Base-by-base conservation (phyloP, 2,797 vertebrate genomes). In the Eulemur mongoz region DNA sequence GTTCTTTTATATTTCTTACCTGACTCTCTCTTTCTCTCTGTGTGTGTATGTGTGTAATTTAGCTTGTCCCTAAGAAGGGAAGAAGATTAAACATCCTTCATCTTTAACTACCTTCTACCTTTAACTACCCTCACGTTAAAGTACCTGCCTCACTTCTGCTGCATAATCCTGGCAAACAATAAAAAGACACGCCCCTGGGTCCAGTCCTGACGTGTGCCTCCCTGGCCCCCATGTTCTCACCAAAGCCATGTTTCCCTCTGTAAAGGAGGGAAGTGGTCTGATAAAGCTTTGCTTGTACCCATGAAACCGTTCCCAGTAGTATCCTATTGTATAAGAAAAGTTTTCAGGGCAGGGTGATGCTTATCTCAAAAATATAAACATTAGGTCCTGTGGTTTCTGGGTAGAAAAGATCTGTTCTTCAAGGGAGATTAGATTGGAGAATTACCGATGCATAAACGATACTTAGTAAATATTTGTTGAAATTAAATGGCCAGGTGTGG, bases 401-500 rank as follows among this genome's bases (percentile, higher is more conserved):
- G n/a, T 38, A 78, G 23, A 50, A 73, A 91, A 96, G 43, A 67
- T 43, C 35, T 45, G 35, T 40, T 75, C 43, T 90, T 84, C 23
- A 65, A n/a, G 32, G 48, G 89, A 91, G 45, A 61, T 69, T 70
- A 65, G 80, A 2, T 61, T 73, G 54, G 76, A 84, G 18, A 96
- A 76, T 73, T 84, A 40, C 10, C 27, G 32, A 27, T 67, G 13
- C 43, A 75, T 79, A 45, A 52, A 72, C 35, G 15, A 94, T 90
- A 27, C 30, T 97, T 25, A 20, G 83, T 90, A 94, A 96, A 93
- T 96, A 89, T 83, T 96, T 95, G 54, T 86, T 81, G 72, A 89
- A 83, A 61, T 76, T 38, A 82, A 87, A 72, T 40, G 12, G 32
- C 12, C 52, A 89, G 92, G 82, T 92, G 67, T 69, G 54, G 89